Evolutionary conservation across 92 coral and sea anemone species (phyloP), one percentile per base, ranked within the genome.

Genomic region (Montipora capitata): DNA sequence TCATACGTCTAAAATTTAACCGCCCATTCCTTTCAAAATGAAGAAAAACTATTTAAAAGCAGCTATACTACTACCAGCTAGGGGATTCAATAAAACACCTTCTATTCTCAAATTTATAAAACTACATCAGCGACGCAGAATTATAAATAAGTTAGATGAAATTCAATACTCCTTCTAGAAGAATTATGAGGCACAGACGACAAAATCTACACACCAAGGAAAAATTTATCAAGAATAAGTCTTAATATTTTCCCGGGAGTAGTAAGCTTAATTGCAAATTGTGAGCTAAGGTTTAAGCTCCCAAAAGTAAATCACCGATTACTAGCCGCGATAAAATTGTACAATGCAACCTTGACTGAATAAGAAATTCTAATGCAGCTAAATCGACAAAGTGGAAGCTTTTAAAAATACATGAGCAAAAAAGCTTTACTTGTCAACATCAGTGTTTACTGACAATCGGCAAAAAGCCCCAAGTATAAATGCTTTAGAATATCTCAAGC

Each of bases 351-450:
- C 85, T 65, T 78, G 84, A 85, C 63, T 15, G 76, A 82, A 89
- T 87, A 77, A 57, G 94, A 87, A 89, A 74, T 85, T 92, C 84
- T 81, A 57, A 56, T 35, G 65, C 83, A 89, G 81, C 88, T 88
- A 83, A 83, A 85, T 85, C 89, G 74, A 72, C 93, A 89, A 90
- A 79, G 79, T 85, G 93, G 78, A 81, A 65, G 95, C 72, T 77
- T 88, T 95, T 85, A 95, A 95, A 95, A 88, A 94, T 95, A 86
- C 96, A 95, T 95, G 91, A 95, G 96, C 71, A 51, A 79, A 51
- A 79, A 87, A 77, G 92, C 89, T 76, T 87, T 85, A 83, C 82
- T 63, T 95, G 96, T 93, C 96, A 91, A 81, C 84, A 84, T 4
- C 38, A 40, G 61, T 95, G 96, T 95, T 95, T 95, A 95, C 98